Base-by-base conservation (phyloP, 2,888 invertebrate genomes). In the Perdita meconis region DNA sequence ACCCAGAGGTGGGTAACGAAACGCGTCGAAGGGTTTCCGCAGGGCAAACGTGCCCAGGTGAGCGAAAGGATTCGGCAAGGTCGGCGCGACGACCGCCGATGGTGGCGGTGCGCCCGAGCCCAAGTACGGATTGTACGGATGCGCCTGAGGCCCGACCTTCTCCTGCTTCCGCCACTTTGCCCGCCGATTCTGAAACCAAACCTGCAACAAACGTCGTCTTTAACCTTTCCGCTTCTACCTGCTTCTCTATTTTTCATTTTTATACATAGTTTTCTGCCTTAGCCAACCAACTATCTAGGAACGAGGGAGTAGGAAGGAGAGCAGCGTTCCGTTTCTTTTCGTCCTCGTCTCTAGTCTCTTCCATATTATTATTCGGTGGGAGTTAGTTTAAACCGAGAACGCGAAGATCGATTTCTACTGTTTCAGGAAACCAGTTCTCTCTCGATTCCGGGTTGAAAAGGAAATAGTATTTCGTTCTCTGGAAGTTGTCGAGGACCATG, bases 131-230 rank as follows among this genome's bases (percentile, higher is more conserved):
- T 96, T 97, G 94, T 97, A 97, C 0, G 97, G 97, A 92, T 97
- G 97, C 1, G 95, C 97, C 89, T 97, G 96, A 0, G 97, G 97
- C 0, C 97, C 97, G 71, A 97, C 97, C 93, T 97, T 97, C 93
- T 97, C 97, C 90, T 97, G 97, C 90, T 98, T 98, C 47, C 98
- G 94, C 97, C 97, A 98, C 93, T 98, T 98, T 56, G 97, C 97
- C 47, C 97, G 94, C 0, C 97, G 95, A 92, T 98, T 98, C 93
- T 98, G 97, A 92, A 97, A 98, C 97, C 97, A 97, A 4, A 98
- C 97, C 97, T 97, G 95, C 0, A 94, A 94, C 78, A 68, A 70
- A 75, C 51, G 34, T 56, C 24, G 38, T 13, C 19, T 34, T 47
- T 34, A 12, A 19, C 30, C 34, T 47, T 36, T 50, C 22, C 5